Conservation (phyloP, 2,113 vertebrate species). For the Eulemur macaco region DNA sequence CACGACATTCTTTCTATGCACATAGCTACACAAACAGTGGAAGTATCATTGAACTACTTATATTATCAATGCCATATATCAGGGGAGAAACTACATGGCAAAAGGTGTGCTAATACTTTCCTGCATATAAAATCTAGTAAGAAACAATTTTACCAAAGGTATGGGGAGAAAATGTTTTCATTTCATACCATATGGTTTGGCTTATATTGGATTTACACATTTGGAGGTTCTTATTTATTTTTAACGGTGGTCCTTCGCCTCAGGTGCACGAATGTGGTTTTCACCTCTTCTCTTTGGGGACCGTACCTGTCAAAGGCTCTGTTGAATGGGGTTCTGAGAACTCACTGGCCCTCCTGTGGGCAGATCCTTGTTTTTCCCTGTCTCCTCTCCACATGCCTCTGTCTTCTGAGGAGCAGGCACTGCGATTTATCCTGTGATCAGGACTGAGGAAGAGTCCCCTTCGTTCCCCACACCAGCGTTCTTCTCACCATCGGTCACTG, state of each 20-base stretch:
- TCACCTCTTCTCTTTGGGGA: conserved; percentile 37
- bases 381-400: background rate
- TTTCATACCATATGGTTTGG: conserved; percentile 69
- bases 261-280: conserved; percentile 34
- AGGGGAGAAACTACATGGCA: conserved; percentile 47
- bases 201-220: conserved; percentile 69
- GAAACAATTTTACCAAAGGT: conserved; percentile 63
- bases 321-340: background rate
- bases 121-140: conserved; percentile 65
- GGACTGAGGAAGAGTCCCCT: background rate
- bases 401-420: background rate
- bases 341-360: background rate
- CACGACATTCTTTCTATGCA: conserved; percentile 69
- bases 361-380: background rate
- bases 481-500: background rate
- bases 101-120: conserved; percentile 71
- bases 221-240: conserved; percentile 61
- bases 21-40: conserved; percentile 63
- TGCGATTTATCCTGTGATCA: accelerated
- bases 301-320: background rate
- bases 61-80: conserved; percentile 74
- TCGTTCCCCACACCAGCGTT: background rate
- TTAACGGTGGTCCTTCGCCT: conserved; percentile 36
- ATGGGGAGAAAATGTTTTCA: conserved; percentile 69
- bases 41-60: conserved; percentile 71